Conservation (phyloP, 2,888 invertebrate genomes). For the Lordiphosa fenestrarum region DNA sequence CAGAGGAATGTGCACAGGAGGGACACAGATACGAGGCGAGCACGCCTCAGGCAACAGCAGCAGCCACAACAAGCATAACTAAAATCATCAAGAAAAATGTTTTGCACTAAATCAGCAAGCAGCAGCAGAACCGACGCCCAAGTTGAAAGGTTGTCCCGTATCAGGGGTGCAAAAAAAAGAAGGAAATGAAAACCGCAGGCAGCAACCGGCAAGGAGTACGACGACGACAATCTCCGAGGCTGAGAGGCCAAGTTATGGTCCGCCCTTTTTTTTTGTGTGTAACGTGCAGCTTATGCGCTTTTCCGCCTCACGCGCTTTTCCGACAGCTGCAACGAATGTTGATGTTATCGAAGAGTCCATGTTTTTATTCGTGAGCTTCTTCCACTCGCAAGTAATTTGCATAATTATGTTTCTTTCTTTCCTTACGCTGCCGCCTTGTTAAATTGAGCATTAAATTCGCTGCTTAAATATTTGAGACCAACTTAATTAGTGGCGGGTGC, state of each 20-base stretch:
- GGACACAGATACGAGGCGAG: slow-evolving; percentile 14
- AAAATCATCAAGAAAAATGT: slow-evolving; percentile 74
- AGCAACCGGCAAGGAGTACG: no score
- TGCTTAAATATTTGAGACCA: slow-evolving; percentile 55
- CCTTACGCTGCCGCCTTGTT: slow-evolving; percentile 26
- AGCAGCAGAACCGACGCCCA: slow-evolving; percentile 1
- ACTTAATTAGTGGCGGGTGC: slow-evolving; percentile 47
- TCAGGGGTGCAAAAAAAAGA: slow-evolving; percentile 32
- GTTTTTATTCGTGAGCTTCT: slow-evolving; percentile 19
- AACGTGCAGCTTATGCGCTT: slow-evolving; percentile 68
- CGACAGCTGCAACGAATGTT: slow-evolving; percentile 44
- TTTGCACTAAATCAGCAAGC: slow-evolving; percentile 64
- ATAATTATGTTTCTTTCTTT: slow-evolving; percentile 56
- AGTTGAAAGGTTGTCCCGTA: slow-evolving; percentile 49
- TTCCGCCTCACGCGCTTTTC: slow-evolving; percentile 62
- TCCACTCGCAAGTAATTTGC: slow-evolving; percentile 45
- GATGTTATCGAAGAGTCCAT: slow-evolving; percentile 35
- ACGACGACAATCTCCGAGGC: slow-evolving; percentile 15
- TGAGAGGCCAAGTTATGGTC: slow-evolving; percentile 29
- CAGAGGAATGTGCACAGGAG: not conserved
- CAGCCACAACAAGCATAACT: slow-evolving; percentile 21
- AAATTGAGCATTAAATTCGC: slow-evolving; percentile 64
- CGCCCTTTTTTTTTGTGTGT: slow-evolving; percentile 13
- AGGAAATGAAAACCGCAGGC: slow-evolving; percentile 62
- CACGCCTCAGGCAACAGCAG: slow-evolving; percentile 22